A percentile compares a stretch with the other conserved stretches of the same genome.
Conservation (phyloP, 2,113 vertebrate genomes). For the Rattus norvegicus region GRCr8 NC_086039.1:33604501-33605000, state of each 20-base stretch:
- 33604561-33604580: neutral
- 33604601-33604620: neutral
- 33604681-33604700: neutral
- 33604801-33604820: neutral
- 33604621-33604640: neutral
- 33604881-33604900: neutral
- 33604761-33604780: conserved; percentile 12
- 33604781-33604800: neutral
- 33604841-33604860: neutral
- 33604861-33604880: neutral
- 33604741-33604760: neutral
- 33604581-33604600: neutral
- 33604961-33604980: neutral
- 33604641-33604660: neutral
- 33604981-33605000: neutral
- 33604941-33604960: neutral
- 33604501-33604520: neutral
- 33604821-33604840: neutral
- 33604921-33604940: neutral
- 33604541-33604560: neutral
- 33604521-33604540: neutral
- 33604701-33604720: too few species aligned
- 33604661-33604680: neutral
- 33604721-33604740: neutral
- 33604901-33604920: neutral